A percentile compares a stretch with the other conserved stretches of the same genome.
Conservation (phyloP, 2,888 invertebrate genomes). For the Meteorus cinctellus region DNA sequence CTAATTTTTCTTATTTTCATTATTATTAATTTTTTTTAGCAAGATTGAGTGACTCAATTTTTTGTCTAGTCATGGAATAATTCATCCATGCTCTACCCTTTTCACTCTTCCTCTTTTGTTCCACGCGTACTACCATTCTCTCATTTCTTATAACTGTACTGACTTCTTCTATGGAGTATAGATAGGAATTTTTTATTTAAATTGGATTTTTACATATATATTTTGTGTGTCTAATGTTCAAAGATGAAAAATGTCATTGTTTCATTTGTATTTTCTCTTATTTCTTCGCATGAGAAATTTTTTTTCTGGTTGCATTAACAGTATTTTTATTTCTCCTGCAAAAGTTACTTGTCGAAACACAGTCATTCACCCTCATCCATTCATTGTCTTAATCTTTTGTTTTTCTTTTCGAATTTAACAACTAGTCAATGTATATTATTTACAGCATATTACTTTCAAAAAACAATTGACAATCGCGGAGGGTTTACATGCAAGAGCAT, state of each 20-base stretch:
- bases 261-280: slow-evolving; percentile 51
- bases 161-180: slow-evolving; percentile 57
- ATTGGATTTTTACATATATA: slow-evolving; percentile 44
- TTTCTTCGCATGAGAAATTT: slow-evolving; percentile 8
- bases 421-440: slow-evolving; percentile 61
- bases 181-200: slow-evolving; percentile 52
- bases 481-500: slow-evolving; percentile 60
- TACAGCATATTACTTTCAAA: slow-evolving; percentile 71
- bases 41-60: slow-evolving; percentile 1
- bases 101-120: slow-evolving; percentile 13
- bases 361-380: not conserved
- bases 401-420: slow-evolving; percentile 43
- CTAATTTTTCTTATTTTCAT: not conserved
- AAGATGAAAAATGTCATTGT: slow-evolving; percentile 53
- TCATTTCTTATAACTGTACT: slow-evolving; percentile 39
- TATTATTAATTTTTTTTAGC: slow-evolving; percentile 5
- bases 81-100: not conserved
- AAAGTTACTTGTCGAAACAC: not conserved
- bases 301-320: slow-evolving; percentile 15
- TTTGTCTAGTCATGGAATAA: not conserved
- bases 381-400: not conserved
- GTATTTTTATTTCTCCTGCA: not conserved
- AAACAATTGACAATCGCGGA: slow-evolving; percentile 72
- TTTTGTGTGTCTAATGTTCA: slow-evolving; percentile 54
- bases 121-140: not conserved